Percentiles rank a stretch among this genome's conserved stretches.
Evolutionary conservation across 2,888 invertebrate genomes (phyloP).

Genomic region (Spodoptera littoralis): DNA sequence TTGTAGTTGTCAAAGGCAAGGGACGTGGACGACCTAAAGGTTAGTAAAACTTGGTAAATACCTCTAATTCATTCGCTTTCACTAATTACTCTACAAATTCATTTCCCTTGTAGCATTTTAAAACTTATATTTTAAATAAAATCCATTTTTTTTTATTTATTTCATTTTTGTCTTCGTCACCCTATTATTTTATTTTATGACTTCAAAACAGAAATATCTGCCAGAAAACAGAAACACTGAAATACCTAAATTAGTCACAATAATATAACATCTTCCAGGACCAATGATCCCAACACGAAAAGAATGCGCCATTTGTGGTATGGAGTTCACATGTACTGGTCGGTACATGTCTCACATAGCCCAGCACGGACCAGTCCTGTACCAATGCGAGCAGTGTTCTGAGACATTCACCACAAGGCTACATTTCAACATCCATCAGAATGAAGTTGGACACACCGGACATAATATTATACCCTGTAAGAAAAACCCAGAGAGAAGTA

Average conservation of each 20-base stretch:
- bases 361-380: conserved; percentile 89
- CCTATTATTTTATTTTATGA: too few species aligned
- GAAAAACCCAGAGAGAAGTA: conserved; percentile 26
- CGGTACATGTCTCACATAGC: conserved; percentile 89
- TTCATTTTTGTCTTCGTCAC: too few species aligned
- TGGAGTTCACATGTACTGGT: conserved; percentile 80
- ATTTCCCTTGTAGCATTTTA: too few species aligned
- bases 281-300: conserved; percentile 75
- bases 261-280: conserved; percentile 59
- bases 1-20: conserved; percentile 89
- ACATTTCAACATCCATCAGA: conserved; percentile 89
- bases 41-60: conserved; percentile 20
- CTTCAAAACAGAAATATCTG: too few species aligned
- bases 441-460: conserved; percentile 86
- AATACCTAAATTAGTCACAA: too few species aligned
- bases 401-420: conserved; percentile 83
- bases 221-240: too few species aligned
- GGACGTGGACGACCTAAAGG: conserved; percentile 88
- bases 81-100: too few species aligned
- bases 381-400: conserved; percentile 88
- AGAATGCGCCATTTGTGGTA: conserved; percentile 84
- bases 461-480: conserved; percentile 72
- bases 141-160: too few species aligned
- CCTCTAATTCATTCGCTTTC: too few species aligned
- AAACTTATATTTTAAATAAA: too few species aligned